Conservation (phyloP, 2,797 vertebrate genomes). For the Anabas testudineus region DNA sequence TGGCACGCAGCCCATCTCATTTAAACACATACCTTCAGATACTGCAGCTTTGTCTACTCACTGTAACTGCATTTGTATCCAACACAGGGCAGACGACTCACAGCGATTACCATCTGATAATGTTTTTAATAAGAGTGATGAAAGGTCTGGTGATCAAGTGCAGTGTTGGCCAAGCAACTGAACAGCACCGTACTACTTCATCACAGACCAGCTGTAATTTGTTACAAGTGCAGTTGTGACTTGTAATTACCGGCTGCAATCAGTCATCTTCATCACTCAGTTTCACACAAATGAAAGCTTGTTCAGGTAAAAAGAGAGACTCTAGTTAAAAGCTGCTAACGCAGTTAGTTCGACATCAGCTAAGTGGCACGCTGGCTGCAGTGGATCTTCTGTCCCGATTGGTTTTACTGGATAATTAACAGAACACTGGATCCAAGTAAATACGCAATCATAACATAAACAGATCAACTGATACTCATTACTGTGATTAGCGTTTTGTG, state of each 20-base stretch:
- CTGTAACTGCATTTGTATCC: slow-evolving; percentile 54
- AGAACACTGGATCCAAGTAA: slow-evolving; percentile 44
- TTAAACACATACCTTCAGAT: slow-evolving; percentile 72
- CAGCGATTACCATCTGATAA: slow-evolving; percentile 54
- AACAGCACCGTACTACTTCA: slow-evolving; percentile 28
- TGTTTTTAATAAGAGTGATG: slow-evolving; percentile 63
- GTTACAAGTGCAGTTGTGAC: slow-evolving; percentile 51
- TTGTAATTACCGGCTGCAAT: slow-evolving; percentile 58
- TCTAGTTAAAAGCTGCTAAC: slow-evolving; percentile 37
- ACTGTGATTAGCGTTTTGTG: slow-evolving; percentile 7
- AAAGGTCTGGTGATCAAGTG: slow-evolving; percentile 58
- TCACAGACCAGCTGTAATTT: slow-evolving; percentile 52
- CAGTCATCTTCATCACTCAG: slow-evolving; percentile 51
- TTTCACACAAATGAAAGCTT: slow-evolving; percentile 60
- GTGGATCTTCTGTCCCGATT: slow-evolving; percentile 46
- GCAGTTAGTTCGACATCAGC: slow-evolving; percentile 45
- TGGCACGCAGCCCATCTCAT: slow-evolving; percentile 64
- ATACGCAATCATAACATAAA: slow-evolving; percentile 53
- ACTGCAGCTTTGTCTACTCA: slow-evolving; percentile 61
- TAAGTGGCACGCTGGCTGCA: slow-evolving; percentile 16
- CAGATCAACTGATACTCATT: slow-evolving; percentile 47
- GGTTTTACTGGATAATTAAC: slow-evolving; percentile 46
- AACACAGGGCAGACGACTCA: slow-evolving; percentile 50
- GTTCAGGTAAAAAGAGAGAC: slow-evolving; percentile 33
- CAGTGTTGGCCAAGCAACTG: slow-evolving; percentile 22